Base-by-base conservation (phyloP, 2,888 invertebrate species). In the Nomada ruficornis region DNA sequence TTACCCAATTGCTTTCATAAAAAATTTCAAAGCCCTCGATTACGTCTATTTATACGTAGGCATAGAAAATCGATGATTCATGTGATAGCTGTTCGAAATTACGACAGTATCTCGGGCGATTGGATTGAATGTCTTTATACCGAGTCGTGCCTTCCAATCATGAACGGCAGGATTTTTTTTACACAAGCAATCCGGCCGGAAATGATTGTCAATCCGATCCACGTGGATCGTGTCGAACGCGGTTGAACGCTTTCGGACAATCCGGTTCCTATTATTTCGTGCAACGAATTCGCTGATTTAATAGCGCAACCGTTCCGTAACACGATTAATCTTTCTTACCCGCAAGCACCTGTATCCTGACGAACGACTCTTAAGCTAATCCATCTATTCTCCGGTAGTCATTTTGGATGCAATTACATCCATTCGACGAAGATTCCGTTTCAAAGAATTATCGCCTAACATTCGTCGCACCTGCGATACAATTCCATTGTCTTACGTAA, bases 391-490 rank as follows among this genome's bases (percentile, higher is more conserved):
- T 52, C 68, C 29, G n/a, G 18, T 57, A 52, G 15, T 23, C 62
- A 57, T 74, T 80, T 80, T 71, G 20, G 72, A 68, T 76, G 80
- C 59, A 80, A 72, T 82, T 82, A 76, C 75, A 80, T 60, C 64
- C n/a, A 42, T 50, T 59, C 64, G 36, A 15, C 9, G 57, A 60
- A 23, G 57, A 54, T 62, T 57, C 57, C 15, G 20, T 50, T 68
- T 57, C 57, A 42, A 42, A 26, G 57, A 63, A 78, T 55, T 55
- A 69, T 23, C 44, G 47, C n/a, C 13, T n/a, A 47, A 20, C 29
- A 13, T n/a, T 29, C n/a, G 11, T 26, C 13, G 5, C 1, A 7
- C 18, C 57, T 59, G 10, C 44, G 29, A 18, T 68, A 67, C 15
- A 59, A 59, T 59, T 67, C 50, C 47, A 57, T 42, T 36, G 18